Percentiles rank a stretch among this genome's conserved stretches.
These are phyloP conservation scores for Pseudonaja textilis DNA, from an alignment of 2,113 vertebrate species.

Conservation along the genomic window DNA sequence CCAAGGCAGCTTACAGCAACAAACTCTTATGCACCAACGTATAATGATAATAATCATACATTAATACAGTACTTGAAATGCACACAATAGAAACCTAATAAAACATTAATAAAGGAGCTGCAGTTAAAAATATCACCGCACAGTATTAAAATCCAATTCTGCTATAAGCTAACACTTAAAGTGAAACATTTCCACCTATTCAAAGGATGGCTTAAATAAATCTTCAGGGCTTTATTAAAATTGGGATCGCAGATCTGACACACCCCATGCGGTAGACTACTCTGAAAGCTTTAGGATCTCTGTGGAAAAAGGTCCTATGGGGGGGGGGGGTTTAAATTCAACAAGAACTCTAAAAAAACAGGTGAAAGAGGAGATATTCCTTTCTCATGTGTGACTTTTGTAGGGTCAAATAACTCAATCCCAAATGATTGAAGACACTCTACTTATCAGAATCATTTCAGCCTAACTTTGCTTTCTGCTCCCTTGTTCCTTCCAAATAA, in stretches of 20 bases:
- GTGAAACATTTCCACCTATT: neutral
- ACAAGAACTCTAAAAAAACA: neutral
- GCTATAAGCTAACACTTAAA: neutral
- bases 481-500: neutral
- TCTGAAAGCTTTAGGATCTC: neutral
- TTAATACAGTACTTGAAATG: neutral
- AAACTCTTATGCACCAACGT: neutral
- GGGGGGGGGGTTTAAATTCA: neutral
- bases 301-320: neutral
- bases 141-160: neutral
- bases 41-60: neutral
- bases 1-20: neutral
- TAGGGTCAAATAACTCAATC: neutral
- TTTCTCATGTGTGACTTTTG: neutral
- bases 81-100: neutral
- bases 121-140: neutral
- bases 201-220: neutral
- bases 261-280: neutral
- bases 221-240: neutral
- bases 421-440: neutral
- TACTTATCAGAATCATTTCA: neutral
- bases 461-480: neutral
- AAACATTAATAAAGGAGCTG: neutral
- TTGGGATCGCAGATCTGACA: neutral
- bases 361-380: neutral